A percentile compares a stretch with the other conserved stretches of the same genome.
phyloP scores from a whole-genome alignment of 2,888 invertebrate species.

The Brachynemurus nebulosus region DNA sequence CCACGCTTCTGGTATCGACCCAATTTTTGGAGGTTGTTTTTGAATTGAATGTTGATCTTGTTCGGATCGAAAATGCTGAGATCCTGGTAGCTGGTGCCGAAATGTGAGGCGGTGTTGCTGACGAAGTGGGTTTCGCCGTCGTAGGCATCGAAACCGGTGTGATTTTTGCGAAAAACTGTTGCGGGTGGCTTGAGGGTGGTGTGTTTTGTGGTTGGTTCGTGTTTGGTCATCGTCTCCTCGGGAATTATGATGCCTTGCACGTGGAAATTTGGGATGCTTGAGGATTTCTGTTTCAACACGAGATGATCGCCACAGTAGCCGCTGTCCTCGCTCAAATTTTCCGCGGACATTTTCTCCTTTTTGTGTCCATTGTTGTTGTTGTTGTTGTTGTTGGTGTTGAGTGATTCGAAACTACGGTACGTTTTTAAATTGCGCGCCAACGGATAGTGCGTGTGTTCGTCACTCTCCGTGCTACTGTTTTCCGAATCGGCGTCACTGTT shows the following conservation, averaged over 20 bases:
- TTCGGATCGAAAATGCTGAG: conserved; percentile 25
- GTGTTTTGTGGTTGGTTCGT: conserved; percentile 9
- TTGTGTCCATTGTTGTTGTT: conserved; percentile 18
- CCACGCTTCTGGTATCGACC: conserved; percentile 17
- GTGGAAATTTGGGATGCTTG: conserved; percentile 33
- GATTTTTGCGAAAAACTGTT: too few species aligned
- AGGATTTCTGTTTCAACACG: conserved; percentile 27
- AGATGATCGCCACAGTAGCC: conserved; percentile 51
- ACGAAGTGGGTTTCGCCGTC: conserved; percentile 24
- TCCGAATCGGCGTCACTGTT: conserved; percentile 21
- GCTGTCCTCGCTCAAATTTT: conserved; percentile 69
- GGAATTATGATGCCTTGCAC: conserved; percentile 18
- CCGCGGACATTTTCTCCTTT: conserved; percentile 45
- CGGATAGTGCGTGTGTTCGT: conserved; percentile 25
- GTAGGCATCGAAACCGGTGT: conserved; percentile 26
- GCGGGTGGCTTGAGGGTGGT: conserved; percentile 2
- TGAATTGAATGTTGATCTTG: conserved; percentile 14
- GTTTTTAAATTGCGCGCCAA: conserved; percentile 26
- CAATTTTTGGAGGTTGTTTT: conserved; percentile 8
- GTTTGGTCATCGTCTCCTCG: conserved; percentile 13
- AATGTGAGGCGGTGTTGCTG: conserved; percentile 26
- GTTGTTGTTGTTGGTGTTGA: conserved; percentile 23
- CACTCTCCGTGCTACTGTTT: conserved; percentile 23
- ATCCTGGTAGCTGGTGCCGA: conserved; percentile 32
- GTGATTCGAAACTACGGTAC: conserved; percentile 32